A percentile compares a stretch with the other conserved stretches of the same genome.
These are phyloP conservation scores for Brachynemurus nebulosus DNA, from an alignment of 2,888 invertebrate species.

Conservation along the genomic window DNA sequence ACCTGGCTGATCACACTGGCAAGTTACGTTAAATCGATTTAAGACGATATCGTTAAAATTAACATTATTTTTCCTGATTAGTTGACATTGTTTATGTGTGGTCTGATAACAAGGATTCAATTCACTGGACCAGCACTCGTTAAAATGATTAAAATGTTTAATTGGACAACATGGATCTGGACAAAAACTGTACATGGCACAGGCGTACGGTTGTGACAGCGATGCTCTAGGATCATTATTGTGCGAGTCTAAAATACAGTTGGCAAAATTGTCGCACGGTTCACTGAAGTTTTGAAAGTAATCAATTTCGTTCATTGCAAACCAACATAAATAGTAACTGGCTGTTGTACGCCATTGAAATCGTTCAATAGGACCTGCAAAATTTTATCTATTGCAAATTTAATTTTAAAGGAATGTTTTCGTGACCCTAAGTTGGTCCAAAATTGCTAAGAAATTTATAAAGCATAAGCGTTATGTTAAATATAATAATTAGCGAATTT, in stretches of 20 bases:
- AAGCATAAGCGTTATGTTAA: no score
- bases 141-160: constrained; percentile 30
- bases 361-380: constrained; percentile 39
- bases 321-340: constrained; percentile 55
- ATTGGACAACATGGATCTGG: constrained; percentile 48
- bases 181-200: constrained; percentile 50
- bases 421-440: no score
- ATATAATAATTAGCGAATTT: no score
- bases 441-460: no score
- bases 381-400: no score
- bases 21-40: constrained; percentile 47
- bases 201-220: constrained; percentile 38
- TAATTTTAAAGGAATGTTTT: no score
- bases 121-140: constrained; percentile 32
- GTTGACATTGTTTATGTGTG: constrained; percentile 23
- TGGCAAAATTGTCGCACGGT: constrained; percentile 46
- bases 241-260: constrained; percentile 37
- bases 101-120: constrained; percentile 38
- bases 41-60: constrained; percentile 34
- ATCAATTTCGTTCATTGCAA: constrained; percentile 40
- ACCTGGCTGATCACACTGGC: constrained; percentile 37
- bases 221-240: constrained; percentile 43
- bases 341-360: constrained; percentile 48
- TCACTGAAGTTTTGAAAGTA: constrained; percentile 39
- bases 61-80: constrained; percentile 31